A percentile compares a stretch with the other conserved stretches of the same genome.
Evolutionary conservation across 2,888 invertebrate species (phyloP).

Genomic region (Zonitis immaculata): DNA sequence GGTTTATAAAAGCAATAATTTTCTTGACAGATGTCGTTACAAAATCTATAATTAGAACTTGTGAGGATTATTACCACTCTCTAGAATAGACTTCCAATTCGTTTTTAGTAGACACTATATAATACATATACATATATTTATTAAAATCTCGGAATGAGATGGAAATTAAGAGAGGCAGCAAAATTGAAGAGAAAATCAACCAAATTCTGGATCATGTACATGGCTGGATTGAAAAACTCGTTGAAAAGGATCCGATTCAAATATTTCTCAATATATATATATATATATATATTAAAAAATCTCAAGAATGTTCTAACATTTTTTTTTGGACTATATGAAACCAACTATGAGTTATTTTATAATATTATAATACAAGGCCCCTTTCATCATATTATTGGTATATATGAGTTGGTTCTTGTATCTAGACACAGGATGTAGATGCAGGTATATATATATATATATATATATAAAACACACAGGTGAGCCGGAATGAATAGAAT

Average conservation of each 20-base stretch:
- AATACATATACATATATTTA: too few species aligned
- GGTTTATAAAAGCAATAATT: constrained; percentile 17
- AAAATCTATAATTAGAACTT: constrained; percentile 15
- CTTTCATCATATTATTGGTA: too few species aligned
- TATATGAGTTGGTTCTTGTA: background rate
- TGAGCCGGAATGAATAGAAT: constrained; percentile 47
- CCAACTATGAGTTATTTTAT: too few species aligned
- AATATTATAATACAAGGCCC: too few species aligned
- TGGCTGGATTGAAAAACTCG: background rate
- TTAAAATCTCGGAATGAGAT: background rate
- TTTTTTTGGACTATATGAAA: background rate
- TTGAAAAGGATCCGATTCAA: background rate
- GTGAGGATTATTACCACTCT: constrained; percentile 10
- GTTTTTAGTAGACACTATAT: background rate
- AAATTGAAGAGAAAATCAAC: background rate
- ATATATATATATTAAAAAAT: too few species aligned
- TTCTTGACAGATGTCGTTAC: constrained; percentile 19
- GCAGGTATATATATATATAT: too few species aligned
- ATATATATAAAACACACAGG: too few species aligned
- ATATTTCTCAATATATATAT: too few species aligned
- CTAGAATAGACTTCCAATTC: background rate
- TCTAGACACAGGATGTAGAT: constrained; percentile 43
- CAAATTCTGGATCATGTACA: background rate
- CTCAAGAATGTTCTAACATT: background rate
- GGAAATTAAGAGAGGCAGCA: background rate